Percentiles rank a stretch among this genome's conserved stretches.
phyloP scores from a whole-genome alignment of 1,140 invertebrate genomes.

The Hydropsyche tenuis region DNA sequence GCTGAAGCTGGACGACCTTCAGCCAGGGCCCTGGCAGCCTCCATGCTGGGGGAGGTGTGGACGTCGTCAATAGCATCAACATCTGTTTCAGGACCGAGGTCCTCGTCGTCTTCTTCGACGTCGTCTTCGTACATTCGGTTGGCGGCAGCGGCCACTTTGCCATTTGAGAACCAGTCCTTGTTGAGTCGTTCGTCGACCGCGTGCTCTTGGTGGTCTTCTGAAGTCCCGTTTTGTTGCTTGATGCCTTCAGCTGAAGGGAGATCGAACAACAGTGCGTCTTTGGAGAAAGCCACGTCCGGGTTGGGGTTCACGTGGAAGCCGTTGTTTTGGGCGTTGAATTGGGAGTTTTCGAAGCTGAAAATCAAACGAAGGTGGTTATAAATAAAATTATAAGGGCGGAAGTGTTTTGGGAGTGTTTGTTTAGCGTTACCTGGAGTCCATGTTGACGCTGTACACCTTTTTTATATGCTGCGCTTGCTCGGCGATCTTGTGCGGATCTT shows the following conservation, averaged over 20 bases:
- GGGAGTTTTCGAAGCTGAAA: slow-evolving; percentile 47
- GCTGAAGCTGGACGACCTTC: slow-evolving; percentile 40
- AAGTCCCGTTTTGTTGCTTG: slow-evolving; percentile 51
- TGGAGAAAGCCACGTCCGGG: slow-evolving; percentile 55
- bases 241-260: slow-evolving; percentile 52
- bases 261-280: slow-evolving; percentile 52
- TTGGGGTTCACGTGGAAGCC: slow-evolving; percentile 54
- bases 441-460: slow-evolving; percentile 56
- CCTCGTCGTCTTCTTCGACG: slow-evolving; percentile 64
- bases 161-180: slow-evolving; percentile 55
- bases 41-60: slow-evolving; percentile 49
- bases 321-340: slow-evolving; percentile 40
- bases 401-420: no score
- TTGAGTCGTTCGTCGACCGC: slow-evolving; percentile 48
- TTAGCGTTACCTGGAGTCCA: slow-evolving; percentile 64
- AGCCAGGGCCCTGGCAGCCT: slow-evolving; percentile 45
- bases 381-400: neutral
- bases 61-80: slow-evolving; percentile 66
- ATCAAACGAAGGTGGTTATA: neutral
- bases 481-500: slow-evolving; percentile 71
- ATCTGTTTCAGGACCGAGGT: slow-evolving; percentile 68
- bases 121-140: slow-evolving; percentile 58
- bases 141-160: slow-evolving; percentile 55
- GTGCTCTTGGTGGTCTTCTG: slow-evolving; percentile 45
- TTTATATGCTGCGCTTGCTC: slow-evolving; percentile 52